A percentile compares a stretch with the other conserved stretches of the same genome.
These are phyloP conservation scores for Cichlasoma orientale DNA, from an alignment of 2,797 vertebrate genomes.

Conservation along the genomic window DNA sequence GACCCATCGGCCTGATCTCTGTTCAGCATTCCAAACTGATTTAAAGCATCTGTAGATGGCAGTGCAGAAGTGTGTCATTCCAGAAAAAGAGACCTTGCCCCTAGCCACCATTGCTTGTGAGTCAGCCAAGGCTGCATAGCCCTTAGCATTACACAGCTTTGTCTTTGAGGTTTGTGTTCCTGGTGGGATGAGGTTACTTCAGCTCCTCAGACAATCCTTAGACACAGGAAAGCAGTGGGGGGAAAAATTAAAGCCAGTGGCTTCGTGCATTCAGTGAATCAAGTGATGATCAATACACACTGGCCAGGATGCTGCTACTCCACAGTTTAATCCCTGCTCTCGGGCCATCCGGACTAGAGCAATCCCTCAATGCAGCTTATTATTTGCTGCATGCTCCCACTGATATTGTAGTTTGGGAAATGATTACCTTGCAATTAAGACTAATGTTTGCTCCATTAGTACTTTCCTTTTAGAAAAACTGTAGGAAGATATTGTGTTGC, in stretches of 20 bases:
- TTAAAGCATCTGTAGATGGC: constrained; percentile 52
- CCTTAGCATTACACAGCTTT: constrained; percentile 32
- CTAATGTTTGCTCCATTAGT: constrained; percentile 45
- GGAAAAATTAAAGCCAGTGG: constrained; percentile 55
- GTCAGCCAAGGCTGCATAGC: constrained; percentile 34
- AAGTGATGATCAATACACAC: constrained; percentile 74
- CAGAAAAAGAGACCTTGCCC: constrained; percentile 25
- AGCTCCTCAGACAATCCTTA: constrained; percentile 59
- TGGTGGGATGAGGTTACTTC: constrained; percentile 64
- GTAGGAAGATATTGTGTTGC: constrained; percentile 35
- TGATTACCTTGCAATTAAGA: constrained; percentile 57
- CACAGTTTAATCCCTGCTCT: constrained; percentile 71
- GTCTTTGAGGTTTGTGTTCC: constrained; percentile 59
- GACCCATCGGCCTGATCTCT: constrained; percentile 22
- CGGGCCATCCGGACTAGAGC: constrained; percentile 71
- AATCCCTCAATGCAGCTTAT: constrained; percentile 55
- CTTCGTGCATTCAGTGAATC: constrained; percentile 73
- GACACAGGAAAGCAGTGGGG: constrained; percentile 70
- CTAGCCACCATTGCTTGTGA: constrained; percentile 37
- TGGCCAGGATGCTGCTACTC: constrained; percentile 67
- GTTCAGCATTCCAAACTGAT: constrained; percentile 51
- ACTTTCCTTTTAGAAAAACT: constrained; percentile 37
- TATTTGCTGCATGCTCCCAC: constrained; percentile 52
- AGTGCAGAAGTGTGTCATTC: constrained; percentile 48
- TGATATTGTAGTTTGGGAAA: constrained; percentile 57